These are phyloP conservation scores for Antedon mediterranea DNA, from an alignment of 53 echinoderm and acorn worm species.

Conservation along the genomic window DNA sequence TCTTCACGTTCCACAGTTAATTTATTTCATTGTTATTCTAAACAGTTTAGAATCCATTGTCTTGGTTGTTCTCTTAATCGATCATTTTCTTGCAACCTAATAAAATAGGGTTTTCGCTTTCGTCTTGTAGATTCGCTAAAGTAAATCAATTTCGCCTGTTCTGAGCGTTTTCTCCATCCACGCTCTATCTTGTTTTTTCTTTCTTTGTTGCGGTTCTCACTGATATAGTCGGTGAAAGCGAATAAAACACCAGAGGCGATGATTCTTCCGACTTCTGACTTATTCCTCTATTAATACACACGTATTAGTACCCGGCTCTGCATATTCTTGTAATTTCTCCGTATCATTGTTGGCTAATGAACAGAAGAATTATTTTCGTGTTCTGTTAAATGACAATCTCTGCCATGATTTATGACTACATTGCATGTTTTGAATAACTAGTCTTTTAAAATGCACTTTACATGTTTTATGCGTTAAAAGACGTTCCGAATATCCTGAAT, in stretches of 20 bases:
- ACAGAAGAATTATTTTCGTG: neutral
- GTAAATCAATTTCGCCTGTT: neutral
- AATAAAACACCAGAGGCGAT: neutral
- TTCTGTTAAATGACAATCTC: neutral
- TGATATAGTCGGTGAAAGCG: neutral
- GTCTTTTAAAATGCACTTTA: slow-evolving; percentile 1
- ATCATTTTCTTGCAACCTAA: neutral
- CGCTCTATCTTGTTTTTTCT: neutral
- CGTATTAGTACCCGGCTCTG: neutral
- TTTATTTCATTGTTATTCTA: neutral
- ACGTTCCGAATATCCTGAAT: neutral
- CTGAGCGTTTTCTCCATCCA: neutral
- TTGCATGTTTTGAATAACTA: neutral
- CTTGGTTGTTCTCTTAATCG: neutral
- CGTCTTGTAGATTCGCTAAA: neutral
- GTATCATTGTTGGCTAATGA: neutral
- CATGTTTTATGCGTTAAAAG: neutral
- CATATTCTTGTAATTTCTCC: neutral
- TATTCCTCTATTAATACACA: neutral
- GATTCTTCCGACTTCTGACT: neutral
- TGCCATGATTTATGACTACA: neutral
- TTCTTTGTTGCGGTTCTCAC: neutral
- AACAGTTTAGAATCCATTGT: neutral
- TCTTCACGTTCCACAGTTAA: neutral
- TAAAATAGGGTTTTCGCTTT: neutral